Base-by-base conservation (phyloP, 2,797 vertebrate genomes). In the Threskiornis aethiopicus region DNA sequence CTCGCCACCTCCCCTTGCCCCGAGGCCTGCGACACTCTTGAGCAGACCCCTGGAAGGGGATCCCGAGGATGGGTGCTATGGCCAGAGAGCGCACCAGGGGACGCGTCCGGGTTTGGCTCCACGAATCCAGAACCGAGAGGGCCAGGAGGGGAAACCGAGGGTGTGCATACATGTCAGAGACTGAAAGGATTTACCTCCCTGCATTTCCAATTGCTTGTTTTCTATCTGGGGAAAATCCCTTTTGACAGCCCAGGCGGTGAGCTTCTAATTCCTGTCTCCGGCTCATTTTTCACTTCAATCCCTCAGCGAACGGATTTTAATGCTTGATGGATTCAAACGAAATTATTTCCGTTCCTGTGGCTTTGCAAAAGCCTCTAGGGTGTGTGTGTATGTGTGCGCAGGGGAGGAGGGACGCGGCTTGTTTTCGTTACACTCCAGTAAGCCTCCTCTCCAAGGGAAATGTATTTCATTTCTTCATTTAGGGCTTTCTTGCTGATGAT, bases 271-370 rank as follows among this genome's bases (percentile, higher is more conserved):
- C 97, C 96, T 75, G 83, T 97, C 97, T 96, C 88, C 17, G 1
- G 97, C 95, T 98, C 97, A 97, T 97, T 98, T 98, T 97, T 97
- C 96, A 97, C 96, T 97, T 95, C 97, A 98, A 81, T 97, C 97
- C 93, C 97, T 96, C 84, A 80, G 94, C 3, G 84, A 97, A 97
- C 47, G 90, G 97, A 97, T 97, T 97, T 97, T 98, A 97, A 97
- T 97, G 97, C 97, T 97, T 97, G 97, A 98, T 97, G 96, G 97
- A 97, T 97, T 97, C 97, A 97, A 96, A 97, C 89, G 24, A 97
- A 97, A 97, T 98, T 97, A 97, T 98, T 98, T 98, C 95, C 49
- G 17, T 96, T 97, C 94, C 95, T 70, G 71, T 97, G 95, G 97
- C 96, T 98, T 97, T 97, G 93, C 95, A 87, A 96, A 97, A 97